Percentiles rank a stretch among this genome's conserved stretches.
phyloP scores from a whole-genome alignment of 1,140 invertebrate genomes.

The Leptinotarsa lineolata region DNA sequence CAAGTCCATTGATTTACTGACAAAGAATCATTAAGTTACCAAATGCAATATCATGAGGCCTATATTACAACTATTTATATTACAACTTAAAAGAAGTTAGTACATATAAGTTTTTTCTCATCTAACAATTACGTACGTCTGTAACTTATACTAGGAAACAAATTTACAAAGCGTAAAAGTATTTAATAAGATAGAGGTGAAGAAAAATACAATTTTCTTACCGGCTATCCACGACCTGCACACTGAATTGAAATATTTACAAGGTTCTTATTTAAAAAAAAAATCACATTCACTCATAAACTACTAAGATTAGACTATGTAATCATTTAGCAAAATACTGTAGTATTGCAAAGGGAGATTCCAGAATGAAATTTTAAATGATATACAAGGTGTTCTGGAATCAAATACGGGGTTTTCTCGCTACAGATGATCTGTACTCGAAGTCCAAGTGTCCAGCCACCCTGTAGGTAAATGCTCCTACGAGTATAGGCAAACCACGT shows the following conservation, averaged over 20 bases:
- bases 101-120: conserved; percentile 29
- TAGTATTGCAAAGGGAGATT: conserved; percentile 51
- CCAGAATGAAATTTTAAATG: conserved; percentile 31
- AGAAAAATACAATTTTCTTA: conserved; percentile 14
- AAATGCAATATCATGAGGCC: conserved; percentile 45
- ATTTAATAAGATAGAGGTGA: conserved; percentile 32
- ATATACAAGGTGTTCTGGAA: conserved; percentile 15
- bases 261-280: conserved; percentile 28
- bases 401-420: not conserved
- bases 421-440: not conserved
- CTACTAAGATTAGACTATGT: conserved; percentile 36
- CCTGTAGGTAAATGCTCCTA: conserved; percentile 31
- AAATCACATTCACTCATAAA: conserved; percentile 46
- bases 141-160: conserved; percentile 30
- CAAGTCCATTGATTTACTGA: conserved; percentile 30
- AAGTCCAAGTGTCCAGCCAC: not conserved
- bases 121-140: conserved; percentile 31
- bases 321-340: conserved; percentile 52
- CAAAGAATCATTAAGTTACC: conserved; percentile 36
- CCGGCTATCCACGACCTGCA: not conserved
- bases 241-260: conserved; percentile 29
- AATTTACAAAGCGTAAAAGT: conserved; percentile 42
- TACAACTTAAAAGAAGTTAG: conserved; percentile 43
- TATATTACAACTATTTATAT: conserved; percentile 40
- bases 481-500: conserved; percentile 17